Base-by-base conservation (phyloP, 2,888 invertebrate genomes). In the Drosophila koepferae region DNA sequence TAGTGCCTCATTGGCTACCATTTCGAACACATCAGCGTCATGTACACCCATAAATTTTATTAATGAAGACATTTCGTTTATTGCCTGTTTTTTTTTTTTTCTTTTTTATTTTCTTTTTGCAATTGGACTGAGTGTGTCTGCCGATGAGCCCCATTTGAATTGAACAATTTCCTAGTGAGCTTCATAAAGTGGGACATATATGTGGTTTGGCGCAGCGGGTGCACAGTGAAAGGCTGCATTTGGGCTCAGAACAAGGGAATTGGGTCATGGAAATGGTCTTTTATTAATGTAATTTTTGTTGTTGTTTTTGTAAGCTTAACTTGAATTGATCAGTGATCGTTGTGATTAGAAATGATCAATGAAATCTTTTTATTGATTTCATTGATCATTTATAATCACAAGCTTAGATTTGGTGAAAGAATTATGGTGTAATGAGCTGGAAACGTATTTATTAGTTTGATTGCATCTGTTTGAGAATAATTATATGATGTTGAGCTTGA, bases 81-180 rank as follows among this genome's bases (percentile, higher is more conserved):
- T 20, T n/a, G 31, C 31, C 28, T 46, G 36, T 38, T 51, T n/a
- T 23, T 34, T 41, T n/a, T n/a, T 40, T 16, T 40, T 16, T n/a
- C 16, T 16, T n/a, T n/a, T n/a, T n/a, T n/a, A n/a, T n/a, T n/a
- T 61, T 58, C 14, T 61, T 58, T 65, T 49, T 34, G 38, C 66
- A 61, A 58, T 65, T 46, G 23, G 23, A 23, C 5, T 44, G 44
- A 20, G 20, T 72, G 34, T 66, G 58, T 38, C 64, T 67, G 61
- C 23, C 63, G 74, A 71, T 82, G 77, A 77, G 78, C 64, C 48
- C 18, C 63, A 73, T 80, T 73, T 62, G 53, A 66, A 61, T 71
- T 74, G 53, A 53, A 54, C 56, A 65, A 72, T 80, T 72, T 80
- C 60, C 71, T 41, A 54, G 18, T 51, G 18, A 64, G 28, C 41